phyloP scores from a whole-genome alignment of 1,140 invertebrate genomes.

The Saxidomus purpurata region DNA sequence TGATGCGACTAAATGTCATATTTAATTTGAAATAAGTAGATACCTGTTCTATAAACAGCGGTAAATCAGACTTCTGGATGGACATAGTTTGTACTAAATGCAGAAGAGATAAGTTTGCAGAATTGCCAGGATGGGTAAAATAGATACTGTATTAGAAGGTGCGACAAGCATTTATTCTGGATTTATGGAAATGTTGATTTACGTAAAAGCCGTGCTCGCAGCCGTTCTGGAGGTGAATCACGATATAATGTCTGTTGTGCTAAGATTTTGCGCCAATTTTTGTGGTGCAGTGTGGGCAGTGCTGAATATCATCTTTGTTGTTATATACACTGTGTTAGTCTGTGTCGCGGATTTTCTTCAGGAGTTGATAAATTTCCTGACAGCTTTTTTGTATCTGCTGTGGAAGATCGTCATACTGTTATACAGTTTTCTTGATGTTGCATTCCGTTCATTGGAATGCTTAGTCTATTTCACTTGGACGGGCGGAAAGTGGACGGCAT shows the following conservation, averaged over 20 bases:
- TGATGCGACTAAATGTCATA: too few relatives aligned
- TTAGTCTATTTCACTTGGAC: constrained; percentile 63
- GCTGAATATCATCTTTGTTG: constrained; percentile 38
- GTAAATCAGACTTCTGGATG: too few relatives aligned
- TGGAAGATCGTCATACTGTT: constrained; percentile 72
- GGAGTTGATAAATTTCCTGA: constrained; percentile 64
- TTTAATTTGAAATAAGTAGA: too few relatives aligned
- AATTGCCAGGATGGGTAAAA: background rate
- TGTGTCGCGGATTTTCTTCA: constrained; percentile 67
- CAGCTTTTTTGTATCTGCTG: constrained; percentile 68
- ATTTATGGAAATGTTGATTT: background rate
- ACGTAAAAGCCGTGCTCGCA: background rate
- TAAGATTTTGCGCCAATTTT: constrained; percentile 17
- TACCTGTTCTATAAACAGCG: too few relatives aligned
- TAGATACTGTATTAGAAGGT: background rate
- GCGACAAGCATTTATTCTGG: background rate
- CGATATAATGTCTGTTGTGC: background rate
- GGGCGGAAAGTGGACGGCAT: constrained; percentile 66
- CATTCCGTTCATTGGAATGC: constrained; percentile 66
- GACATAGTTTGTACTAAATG: too few relatives aligned
- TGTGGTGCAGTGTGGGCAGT: background rate
- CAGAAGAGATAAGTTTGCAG: too few relatives aligned
- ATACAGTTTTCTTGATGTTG: constrained; percentile 63
- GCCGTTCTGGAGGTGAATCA: constrained; percentile 47
- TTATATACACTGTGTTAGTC: constrained; percentile 5